Percentiles rank a stretch among this genome's conserved stretches.
Evolutionary conservation across 2,113 vertebrate genomes (phyloP).

Genomic region (Phainopepla nitens): DNA sequence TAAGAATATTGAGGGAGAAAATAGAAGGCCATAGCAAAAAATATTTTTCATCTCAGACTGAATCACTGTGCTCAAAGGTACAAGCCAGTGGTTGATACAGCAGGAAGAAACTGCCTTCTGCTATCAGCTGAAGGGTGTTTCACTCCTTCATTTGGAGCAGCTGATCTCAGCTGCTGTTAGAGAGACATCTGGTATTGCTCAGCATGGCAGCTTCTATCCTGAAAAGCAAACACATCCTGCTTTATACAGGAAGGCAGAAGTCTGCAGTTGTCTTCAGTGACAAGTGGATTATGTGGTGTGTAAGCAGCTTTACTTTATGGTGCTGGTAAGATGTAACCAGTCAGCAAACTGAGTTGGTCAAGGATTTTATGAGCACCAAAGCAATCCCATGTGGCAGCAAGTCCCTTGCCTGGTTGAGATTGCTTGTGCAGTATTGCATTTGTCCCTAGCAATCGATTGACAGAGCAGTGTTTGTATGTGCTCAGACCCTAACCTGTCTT

Average conservation of each 20-base stretch:
- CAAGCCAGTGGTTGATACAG: not conserved
- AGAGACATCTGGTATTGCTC: conserved; percentile 16
- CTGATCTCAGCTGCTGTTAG: conserved; percentile 12
- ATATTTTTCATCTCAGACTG: not conserved
- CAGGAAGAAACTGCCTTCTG: not conserved
- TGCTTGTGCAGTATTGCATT: not conserved
- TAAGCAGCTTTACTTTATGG: conserved; percentile 13
- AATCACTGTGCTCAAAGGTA: not conserved
- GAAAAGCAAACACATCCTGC: conserved; percentile 20
- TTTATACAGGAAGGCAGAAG: not conserved
- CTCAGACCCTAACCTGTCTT: not conserved
- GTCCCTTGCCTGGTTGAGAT: not conserved
- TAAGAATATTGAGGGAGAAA: not conserved
- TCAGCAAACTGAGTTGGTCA: not conserved
- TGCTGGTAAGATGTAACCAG: not conserved
- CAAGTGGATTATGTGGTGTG: not conserved
- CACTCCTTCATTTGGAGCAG: not conserved
- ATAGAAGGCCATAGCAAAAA: not conserved
- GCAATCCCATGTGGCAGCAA: not conserved
- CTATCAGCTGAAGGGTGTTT: not conserved
- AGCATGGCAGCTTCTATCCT: not conserved
- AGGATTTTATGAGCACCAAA: not conserved
- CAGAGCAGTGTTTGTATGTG: not conserved
- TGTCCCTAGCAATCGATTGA: not conserved
- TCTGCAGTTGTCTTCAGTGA: not conserved